phyloP scores from a whole-genome alignment of 2,888 invertebrate genomes.

The Drosophila meridionalis region DNA sequence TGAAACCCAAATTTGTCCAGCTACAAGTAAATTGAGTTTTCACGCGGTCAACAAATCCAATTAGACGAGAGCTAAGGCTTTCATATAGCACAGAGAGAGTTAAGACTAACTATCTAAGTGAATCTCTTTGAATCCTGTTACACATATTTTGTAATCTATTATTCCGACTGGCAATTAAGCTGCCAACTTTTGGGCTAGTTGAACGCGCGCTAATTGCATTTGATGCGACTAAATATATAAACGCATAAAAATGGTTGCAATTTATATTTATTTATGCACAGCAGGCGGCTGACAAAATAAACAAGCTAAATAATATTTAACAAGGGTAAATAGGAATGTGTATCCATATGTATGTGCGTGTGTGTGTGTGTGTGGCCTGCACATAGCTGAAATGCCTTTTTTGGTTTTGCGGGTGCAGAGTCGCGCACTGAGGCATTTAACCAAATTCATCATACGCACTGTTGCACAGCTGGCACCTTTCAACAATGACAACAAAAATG shows the following conservation, averaged over 20 bases:
- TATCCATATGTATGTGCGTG: background rate
- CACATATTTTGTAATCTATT: conserved; percentile 1
- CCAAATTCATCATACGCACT: conserved; percentile 67
- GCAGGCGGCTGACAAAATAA: conserved; percentile 40
- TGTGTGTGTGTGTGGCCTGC: background rate
- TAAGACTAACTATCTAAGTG: background rate
- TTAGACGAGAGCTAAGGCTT: conserved; percentile 19
- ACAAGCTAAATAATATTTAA: conserved; percentile 25
- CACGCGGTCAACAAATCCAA: conserved; percentile 33
- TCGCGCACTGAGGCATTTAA: conserved; percentile 46
- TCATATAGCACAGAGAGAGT: background rate
- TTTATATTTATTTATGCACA: conserved; percentile 49
- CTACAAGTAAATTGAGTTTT: conserved; percentile 63
- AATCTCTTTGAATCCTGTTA: background rate
- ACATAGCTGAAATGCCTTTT: conserved; percentile 5
- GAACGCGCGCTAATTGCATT: conserved; percentile 50
- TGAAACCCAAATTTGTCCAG: conserved; percentile 26
- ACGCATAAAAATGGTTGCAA: conserved; percentile 35
- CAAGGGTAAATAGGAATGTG: conserved; percentile 6
- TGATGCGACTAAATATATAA: conserved; percentile 44
- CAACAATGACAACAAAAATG: conserved; percentile 20
- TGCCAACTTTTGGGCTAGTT: conserved; percentile 24
- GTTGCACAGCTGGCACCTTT: conserved; percentile 51
- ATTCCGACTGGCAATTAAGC: conserved; percentile 29
- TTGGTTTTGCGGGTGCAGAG: conserved; percentile 22